Base-by-base conservation (phyloP, 2,113 vertebrate genomes). In the Passer montanus region DNA sequence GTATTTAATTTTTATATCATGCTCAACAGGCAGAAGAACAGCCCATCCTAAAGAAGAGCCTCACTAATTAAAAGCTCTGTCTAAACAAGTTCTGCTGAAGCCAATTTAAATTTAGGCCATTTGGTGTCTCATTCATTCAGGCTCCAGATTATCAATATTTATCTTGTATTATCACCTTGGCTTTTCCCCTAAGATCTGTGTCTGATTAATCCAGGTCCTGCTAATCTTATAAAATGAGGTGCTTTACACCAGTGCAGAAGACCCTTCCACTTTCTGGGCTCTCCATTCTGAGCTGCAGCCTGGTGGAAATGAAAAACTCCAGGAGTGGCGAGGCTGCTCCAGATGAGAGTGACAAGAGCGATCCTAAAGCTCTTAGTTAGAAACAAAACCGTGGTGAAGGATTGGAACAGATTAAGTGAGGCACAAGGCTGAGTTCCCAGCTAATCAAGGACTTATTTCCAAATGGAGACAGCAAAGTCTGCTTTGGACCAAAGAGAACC, bases 401-500 rank as follows among this genome's bases (percentile, higher is more conserved):
- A 92, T 10, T 93, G 88, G 67, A 74, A 55, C 62, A 90, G 83
- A 93, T 90, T 87, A 96, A 81, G 60, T 10, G 56, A 77, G 56
- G 60, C 73, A 78, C 86, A 52, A 67, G 86, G 72, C 4, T 94
- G 89, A 93, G 68, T 70, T 90, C 67, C 41, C 72, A 87, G 67
- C 80, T 95, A 86, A 92, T 94, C 88, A 95, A 90, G 89, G 89
- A 69, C 41, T 86, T 63, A 49, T 11, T 90, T 80, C 66, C 69
- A 93, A 96, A 93, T 73, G 50, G 96, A 94, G 92, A 93, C 4
- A 88, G 83, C 58, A 74, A 88, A 92, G 72, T 64, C 79, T 93
- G 68, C 46, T 87, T 94, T 93, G 79, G 79, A 95, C 39, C 56
- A 92, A 60, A 92, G 58, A 90, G 90, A 94, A 77, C 10, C 31